Base-by-base conservation (phyloP, 2,113 vertebrate genomes). In the Hippocampus abdominalis region DNA sequence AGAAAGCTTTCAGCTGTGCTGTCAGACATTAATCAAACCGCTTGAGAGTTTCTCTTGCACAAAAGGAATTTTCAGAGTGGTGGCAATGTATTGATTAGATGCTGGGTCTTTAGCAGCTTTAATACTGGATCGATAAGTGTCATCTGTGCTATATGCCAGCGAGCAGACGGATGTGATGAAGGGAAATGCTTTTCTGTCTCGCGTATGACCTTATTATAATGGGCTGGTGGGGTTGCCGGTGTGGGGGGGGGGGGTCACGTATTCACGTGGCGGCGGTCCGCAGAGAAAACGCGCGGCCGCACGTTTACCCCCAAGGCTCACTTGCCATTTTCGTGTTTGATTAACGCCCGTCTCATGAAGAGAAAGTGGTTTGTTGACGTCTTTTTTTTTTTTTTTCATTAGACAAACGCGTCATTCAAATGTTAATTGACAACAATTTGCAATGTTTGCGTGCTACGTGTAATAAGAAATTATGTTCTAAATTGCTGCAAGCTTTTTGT, bases 171-270 rank as follows among this genome's bases (percentile, higher is more conserved):
- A 81, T 40, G 74, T 79, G 73, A 82, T 86, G 80, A 85, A 76
- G 70, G 77, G 81, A 85, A 81, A 84, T 64, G 23, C 60, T 51
- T 29, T 66, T 42, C 72, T 84, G 85, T 81, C 85, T 81, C 85
- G 87, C 73, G 73, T 79, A 36, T 79, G 79, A 83, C 77, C 79
- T 82, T 76, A 77, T 78, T 76, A 76, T 46, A 64, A 42, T 27
- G 25, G 54, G 23, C 12, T 29, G 23, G 18, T 49, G 48, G 48
- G 18, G 20, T 40, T 21, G 68, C 68, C 27, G 8, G 27, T 49
- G 29, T 0, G 29, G 0, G 29, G 29, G 29, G 3, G 29, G n/a
- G 74, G 46, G 67, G 72, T 76, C 69, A 78, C 61, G 66, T 79
- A 70, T 75, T 67, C 66, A 75, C 21, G 60, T 64, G 36, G 51